These are phyloP conservation scores for Chironex yamaguchii DNA, from an alignment of 30 jellyfish, hydroid and myxozoan species.

Conservation along the genomic window DNA sequence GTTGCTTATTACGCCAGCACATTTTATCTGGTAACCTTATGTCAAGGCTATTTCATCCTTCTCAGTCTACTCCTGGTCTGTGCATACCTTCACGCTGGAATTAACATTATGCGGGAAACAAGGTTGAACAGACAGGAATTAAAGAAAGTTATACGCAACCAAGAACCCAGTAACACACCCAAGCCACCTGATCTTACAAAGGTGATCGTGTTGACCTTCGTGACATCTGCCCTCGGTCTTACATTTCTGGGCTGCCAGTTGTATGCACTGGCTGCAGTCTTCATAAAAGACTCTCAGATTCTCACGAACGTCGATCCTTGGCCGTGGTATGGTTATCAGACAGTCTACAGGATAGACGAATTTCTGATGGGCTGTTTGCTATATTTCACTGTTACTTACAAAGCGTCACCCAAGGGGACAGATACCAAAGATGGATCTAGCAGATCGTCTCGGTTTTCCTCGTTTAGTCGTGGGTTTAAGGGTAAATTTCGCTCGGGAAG, in stretches of 20 bases:
- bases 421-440: too few species aligned
- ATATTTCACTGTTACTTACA: neutral
- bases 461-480: too few species aligned
- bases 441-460: too few species aligned
- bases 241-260: constrained; percentile 54
- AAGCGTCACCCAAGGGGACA: too few species aligned
- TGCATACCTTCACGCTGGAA: constrained; percentile 52
- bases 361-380: constrained; percentile 14
- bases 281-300: neutral
- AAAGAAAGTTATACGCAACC: constrained; percentile 5
- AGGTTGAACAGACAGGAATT: constrained; percentile 27
- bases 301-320: constrained; percentile 47
- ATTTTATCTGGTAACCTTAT: constrained; percentile 33
- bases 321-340: constrained; percentile 72
- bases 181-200: constrained; percentile 5
- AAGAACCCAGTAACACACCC: neutral
- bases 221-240: constrained; percentile 49
- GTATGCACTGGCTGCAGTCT: constrained; percentile 59
- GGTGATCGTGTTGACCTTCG: constrained; percentile 67
- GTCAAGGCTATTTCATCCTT: constrained; percentile 74
- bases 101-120: constrained; percentile 25
- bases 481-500: too few species aligned
- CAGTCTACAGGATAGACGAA: constrained; percentile 65
- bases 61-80: constrained; percentile 51
- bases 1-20: constrained; percentile 55